Base-by-base conservation (phyloP, 2,113 vertebrate species). In the Neotoma lepida region DNA sequence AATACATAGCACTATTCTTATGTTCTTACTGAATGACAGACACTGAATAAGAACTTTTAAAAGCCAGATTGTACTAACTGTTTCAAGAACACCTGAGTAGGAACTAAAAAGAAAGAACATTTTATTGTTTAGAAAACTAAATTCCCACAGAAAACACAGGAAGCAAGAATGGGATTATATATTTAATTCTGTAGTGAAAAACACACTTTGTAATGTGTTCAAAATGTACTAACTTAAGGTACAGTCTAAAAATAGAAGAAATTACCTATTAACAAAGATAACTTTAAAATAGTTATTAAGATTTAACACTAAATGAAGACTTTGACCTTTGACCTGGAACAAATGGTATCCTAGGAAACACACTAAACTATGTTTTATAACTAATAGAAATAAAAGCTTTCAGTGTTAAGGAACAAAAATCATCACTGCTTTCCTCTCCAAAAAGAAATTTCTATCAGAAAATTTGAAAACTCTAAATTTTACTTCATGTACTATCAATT, bases 291-390 rank as follows among this genome's bases (percentile, higher is more conserved):
- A 92, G 51, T 77, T 77, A 71, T 63, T 95, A 94, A 86, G 86
- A 95, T n/a, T 84, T 91, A 95, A 51, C 13, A 95, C 13, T 88
- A 95, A 94, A 0, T 88, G 22, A 87, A 96, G 39, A 94, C 30
- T 35, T 58, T 81, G 54, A 70, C 70, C 10, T n/a, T n/a, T 87
- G 44, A 68, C 14, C 33, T 73, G 8, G 30, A 88, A 93, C 68
- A 78, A 70, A 94, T 8, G 5, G 10, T n/a, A 93, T 1, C 58
- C 4, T 56, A 86, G 26, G 82, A 81, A 90, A 92, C 46, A 94
- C 30, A 49, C 35, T 86, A 86, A 64, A 46, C 4, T 24, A 88
- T 49, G 49, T 46, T 17, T 71, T 94, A n/a, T 44, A 87, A 78
- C 20, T 56, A 77, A 51, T 10, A 86, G 66, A 74, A 82, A 89